Evolutionary conservation across 2,888 invertebrate species (phyloP), one percentile per base, ranked within the genome.

Genomic region (Drosophila paranaensis): DNA sequence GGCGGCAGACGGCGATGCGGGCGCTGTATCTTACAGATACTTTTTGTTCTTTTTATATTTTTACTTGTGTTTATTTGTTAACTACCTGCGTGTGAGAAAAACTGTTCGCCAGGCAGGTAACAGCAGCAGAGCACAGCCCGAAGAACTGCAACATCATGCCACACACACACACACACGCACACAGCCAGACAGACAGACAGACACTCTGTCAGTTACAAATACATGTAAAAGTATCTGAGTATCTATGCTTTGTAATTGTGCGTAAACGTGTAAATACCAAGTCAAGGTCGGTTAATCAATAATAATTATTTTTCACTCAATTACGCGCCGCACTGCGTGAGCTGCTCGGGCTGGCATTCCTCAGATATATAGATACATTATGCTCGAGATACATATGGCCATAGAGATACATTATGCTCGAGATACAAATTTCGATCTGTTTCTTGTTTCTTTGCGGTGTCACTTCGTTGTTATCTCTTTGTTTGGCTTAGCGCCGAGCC

Each of bases 251-350:
- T 74, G 85, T 88, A 87, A 89, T 87, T 87, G 88, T 87, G 89
- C 87, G 87, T 87, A 78, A 88, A 88, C 77, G 86, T 82, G 86
- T 85, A 89, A 89, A 89, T 82, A 83, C 88, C 81, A 78, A 90
- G 82, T 85, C 90, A 90, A 90, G 90, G 90, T 86, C 90, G 82
- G 76, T 76, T 90, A 86, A 89, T 90, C 90, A 90, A 90, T 89
- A 90, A 90, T 82, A 80, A 90, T 90, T 89, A 90, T 89, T 89
- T 90, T 85, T 86, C 90, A 90, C 89, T 90, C 89, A 90, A 89
- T 90, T 87, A 90, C 79, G 72, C 74, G 55, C 54, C 40, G 70
- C 56, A 54, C 55, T 46, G 61, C 61, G 68, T 54, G 68, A 71
- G 58, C 55, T 71, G 51, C 45, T 65, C 50, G 66, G 40, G 50